phyloP scores from a whole-genome alignment of 2,113 vertebrate species.

The Meriones unguiculatus region DNA sequence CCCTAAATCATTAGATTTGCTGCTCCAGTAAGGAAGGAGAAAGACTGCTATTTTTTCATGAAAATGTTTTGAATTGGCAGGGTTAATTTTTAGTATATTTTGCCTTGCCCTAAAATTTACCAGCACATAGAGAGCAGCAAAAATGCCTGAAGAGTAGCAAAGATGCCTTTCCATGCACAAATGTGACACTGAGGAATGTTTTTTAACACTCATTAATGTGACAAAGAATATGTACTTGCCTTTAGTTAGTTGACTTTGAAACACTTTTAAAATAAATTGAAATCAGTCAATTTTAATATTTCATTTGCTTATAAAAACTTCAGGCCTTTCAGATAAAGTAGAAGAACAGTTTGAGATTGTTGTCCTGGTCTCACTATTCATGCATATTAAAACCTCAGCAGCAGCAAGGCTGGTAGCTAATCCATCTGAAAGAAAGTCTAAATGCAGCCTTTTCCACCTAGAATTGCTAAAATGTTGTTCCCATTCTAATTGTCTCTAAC shows the following conservation, averaged over 20 bases:
- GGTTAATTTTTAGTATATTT: not conserved
- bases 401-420: not conserved
- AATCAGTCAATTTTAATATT: not conserved
- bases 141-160: not conserved
- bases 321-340: not conserved
- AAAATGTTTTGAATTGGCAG: slow-evolving; percentile 54
- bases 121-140: slow-evolving; percentile 21
- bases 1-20: not conserved
- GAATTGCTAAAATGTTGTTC: not conserved
- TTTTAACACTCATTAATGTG: not conserved
- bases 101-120: not conserved
- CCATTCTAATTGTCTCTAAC: not conserved
- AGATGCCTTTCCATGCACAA: slow-evolving; percentile 63
- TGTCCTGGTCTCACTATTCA: not conserved
- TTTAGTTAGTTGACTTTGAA: not conserved
- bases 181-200: slow-evolving; percentile 9
- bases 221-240: not conserved
- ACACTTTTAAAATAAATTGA: not conserved
- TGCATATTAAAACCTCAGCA: not conserved
- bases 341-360: not conserved
- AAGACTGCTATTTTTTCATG: not conserved
- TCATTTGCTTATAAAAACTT: not conserved
- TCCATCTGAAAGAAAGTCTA: not conserved
- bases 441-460: not conserved
- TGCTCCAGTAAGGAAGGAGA: not conserved